These are phyloP conservation scores for Microcebus jonahi DNA, from an alignment of 2,113 vertebrate species.

Conservation along the genomic window DNA sequence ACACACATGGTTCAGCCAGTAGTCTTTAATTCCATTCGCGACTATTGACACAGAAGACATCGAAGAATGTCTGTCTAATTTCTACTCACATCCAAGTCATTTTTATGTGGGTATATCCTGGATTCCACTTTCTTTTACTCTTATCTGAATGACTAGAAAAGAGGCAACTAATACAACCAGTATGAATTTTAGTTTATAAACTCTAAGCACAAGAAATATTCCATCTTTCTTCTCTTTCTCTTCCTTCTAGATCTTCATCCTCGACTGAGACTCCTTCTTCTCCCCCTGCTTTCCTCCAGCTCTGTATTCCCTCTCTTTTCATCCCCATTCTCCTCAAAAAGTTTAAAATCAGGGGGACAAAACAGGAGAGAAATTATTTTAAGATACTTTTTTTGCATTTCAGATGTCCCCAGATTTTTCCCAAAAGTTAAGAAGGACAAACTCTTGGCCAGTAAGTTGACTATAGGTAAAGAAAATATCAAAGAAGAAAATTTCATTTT, in stretches of 20 bases:
- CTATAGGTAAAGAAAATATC: not conserved
- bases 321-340: not conserved
- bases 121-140: not conserved
- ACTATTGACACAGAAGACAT: not conserved
- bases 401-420: not conserved
- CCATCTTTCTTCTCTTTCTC: not conserved
- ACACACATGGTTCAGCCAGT: not conserved
- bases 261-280: not conserved
- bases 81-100: not conserved
- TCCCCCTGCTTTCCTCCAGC: not conserved
- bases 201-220: not conserved
- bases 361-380: not conserved
- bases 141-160: not conserved
- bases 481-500: not conserved
- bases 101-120: not conserved
- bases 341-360: not conserved
- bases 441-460: not conserved
- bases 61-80: not conserved
- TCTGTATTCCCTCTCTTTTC: not conserved
- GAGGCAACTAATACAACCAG: not conserved
- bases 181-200: slow-evolving; percentile 4
- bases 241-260: not conserved
- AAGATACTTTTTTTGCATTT: not conserved
- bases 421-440: not conserved
- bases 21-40: not conserved